Evolutionary conservation across 2,797 vertebrate genomes (phyloP).

Genomic region (Periparus ater): DNA sequence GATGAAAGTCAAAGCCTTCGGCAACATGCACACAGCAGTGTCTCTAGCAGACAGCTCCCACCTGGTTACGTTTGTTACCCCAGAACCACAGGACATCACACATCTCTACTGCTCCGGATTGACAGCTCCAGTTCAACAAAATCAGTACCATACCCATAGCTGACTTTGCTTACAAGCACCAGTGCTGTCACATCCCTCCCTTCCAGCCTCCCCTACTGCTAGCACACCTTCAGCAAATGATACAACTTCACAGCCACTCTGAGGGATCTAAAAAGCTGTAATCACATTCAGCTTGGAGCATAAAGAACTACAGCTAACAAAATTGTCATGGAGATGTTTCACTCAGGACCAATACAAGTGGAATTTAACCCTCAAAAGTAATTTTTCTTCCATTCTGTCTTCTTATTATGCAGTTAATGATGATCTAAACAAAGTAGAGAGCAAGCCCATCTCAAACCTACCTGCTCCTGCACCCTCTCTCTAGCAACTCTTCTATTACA

Average conservation of each 20-base stretch:
- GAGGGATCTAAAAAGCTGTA: background rate
- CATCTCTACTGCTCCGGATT: background rate
- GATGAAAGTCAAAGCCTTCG: background rate
- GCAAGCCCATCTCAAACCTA: background rate
- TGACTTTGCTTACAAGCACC: background rate
- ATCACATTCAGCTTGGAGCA: background rate
- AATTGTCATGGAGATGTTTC: background rate
- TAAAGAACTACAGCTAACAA: background rate
- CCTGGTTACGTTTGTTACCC: background rate
- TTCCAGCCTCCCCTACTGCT: background rate
- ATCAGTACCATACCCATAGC: background rate
- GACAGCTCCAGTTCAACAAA: background rate
- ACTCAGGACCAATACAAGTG: background rate
- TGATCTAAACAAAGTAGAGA: background rate
- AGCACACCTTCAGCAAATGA: background rate
- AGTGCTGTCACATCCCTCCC: accelerated
- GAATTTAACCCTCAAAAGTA: background rate
- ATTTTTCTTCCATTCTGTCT: background rate
- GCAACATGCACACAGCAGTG: background rate
- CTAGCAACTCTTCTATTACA: background rate
- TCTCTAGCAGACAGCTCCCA: background rate
- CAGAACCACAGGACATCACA: background rate
- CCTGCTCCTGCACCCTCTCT: background rate
- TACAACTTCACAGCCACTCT: background rate
- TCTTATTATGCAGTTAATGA: background rate